Conservation (phyloP, 2,113 vertebrate species). For the Heterochromis multidens region DNA sequence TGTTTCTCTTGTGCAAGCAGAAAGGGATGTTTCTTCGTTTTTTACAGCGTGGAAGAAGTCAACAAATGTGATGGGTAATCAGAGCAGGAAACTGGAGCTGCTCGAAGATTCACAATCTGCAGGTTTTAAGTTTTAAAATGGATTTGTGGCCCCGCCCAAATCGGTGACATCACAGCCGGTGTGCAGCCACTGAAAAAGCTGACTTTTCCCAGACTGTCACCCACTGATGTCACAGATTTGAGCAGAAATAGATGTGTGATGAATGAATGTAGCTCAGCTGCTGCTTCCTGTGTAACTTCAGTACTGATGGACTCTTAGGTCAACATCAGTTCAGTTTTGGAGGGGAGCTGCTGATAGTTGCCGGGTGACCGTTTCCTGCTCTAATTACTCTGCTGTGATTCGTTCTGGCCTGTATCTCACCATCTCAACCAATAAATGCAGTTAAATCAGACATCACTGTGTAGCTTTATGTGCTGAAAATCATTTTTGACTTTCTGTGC, state of each 20-base stretch:
- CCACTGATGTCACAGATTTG: neutral
- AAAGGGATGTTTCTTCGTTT: neutral
- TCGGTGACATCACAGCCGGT: accelerated
- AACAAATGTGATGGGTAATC: neutral
- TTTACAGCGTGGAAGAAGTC: neutral
- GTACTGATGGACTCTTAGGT: neutral
- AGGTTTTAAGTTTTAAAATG: neutral
- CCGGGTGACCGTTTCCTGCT: neutral
- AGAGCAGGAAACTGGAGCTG: neutral
- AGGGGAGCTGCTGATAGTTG: neutral
- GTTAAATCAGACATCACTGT: neutral
- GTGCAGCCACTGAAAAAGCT: no score
- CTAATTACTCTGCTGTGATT: neutral
- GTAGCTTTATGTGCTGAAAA: neutral
- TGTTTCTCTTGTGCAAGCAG: neutral
- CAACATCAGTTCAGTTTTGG: neutral
- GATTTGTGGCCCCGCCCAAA: neutral
- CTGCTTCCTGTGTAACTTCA: neutral
- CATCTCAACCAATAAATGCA: slow-evolving; percentile 41
- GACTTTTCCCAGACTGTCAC: neutral
- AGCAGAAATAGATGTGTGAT: neutral
- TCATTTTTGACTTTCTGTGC: neutral
- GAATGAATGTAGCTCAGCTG: neutral
- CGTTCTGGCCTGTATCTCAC: neutral
- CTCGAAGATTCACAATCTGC: neutral